Evolutionary conservation across 2,113 vertebrate species (phyloP), one percentile per base, ranked within the genome.

Genomic region (Cyprinus carpio): DNA sequence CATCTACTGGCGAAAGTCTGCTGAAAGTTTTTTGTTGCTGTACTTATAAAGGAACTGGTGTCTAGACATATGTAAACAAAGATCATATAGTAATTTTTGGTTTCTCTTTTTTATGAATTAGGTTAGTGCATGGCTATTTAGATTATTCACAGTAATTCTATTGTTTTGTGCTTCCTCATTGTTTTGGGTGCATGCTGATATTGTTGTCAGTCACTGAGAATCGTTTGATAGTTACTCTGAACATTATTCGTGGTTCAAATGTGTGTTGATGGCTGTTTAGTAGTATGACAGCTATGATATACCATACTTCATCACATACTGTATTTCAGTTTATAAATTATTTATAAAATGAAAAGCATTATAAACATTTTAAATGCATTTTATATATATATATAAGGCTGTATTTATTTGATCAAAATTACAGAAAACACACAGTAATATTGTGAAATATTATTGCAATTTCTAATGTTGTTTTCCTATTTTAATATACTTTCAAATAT

Each of bases 1-100:
- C 89, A 86, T 85, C 89, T 88, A 40, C 51, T 88, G 89, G 85
- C 56, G 7, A 75, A 72, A 13, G 2, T 40, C 18, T 71, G 29
- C 31, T 20, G 65, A 9, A 34, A 25, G 18, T 18, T 69, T 71
- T 23, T 40, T 23, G 18, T 71, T 60, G 16, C 6, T 71, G 18
- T 37, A 71, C 16, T 67, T 29, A 67, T 3, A 34, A 18, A 18
- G 1, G 29, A 34, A 34, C 0, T 2, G 6, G 1, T 67, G 65
- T 34, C 29, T 60, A 60, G 8, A 58, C 6, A 31, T 46, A 51
- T 67, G 29, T 31, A 18, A 67, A 67, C 29, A 4, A 67, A 67
- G 64, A 7, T 67, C 13, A 6, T 27, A 64, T 3, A 23, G 7
- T 58, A 20, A 20, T 56, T 20, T 67, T 7, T 34, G 29, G 31